Percentiles rank a stretch among this genome's conserved stretches.
Evolutionary conservation across 2,113 vertebrate species (phyloP).

Genomic region (Microtus richardsoni): DNA sequence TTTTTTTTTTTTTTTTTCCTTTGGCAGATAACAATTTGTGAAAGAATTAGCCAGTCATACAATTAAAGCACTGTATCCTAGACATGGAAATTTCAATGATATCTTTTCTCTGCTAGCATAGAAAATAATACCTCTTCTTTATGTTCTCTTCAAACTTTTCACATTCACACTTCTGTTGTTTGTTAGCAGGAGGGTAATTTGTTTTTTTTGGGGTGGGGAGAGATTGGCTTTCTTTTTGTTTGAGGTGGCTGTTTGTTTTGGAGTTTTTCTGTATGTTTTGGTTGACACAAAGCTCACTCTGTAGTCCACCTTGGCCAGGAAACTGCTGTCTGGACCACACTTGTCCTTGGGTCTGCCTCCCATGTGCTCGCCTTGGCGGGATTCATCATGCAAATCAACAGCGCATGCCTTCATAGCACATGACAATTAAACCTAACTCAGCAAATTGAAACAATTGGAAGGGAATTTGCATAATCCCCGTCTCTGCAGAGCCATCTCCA

Average conservation of each 20-base stretch:
- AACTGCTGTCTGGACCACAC: background rate
- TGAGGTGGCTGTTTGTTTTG: background rate
- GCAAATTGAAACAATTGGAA: background rate
- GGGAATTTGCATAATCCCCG: background rate
- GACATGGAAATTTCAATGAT: background rate
- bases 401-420: background rate
- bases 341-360: background rate
- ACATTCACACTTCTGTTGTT: background rate
- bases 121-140: background rate
- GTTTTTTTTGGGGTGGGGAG: rapidly evolving
- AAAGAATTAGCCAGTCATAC: background rate
- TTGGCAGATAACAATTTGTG: background rate
- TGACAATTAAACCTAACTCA: background rate
- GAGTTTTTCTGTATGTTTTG: background rate
- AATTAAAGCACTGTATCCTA: background rate
- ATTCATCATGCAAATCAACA: background rate
- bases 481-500: background rate
- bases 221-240: background rate
- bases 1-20: background rate
- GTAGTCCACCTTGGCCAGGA: background rate
- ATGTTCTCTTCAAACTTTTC: background rate
- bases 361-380: background rate
- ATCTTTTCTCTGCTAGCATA: background rate
- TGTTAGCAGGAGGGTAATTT: background rate
- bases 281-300: background rate